Evolutionary conservation across 1,140 invertebrate species (phyloP).

Genomic region (Stegodyphus dumicola): DNA sequence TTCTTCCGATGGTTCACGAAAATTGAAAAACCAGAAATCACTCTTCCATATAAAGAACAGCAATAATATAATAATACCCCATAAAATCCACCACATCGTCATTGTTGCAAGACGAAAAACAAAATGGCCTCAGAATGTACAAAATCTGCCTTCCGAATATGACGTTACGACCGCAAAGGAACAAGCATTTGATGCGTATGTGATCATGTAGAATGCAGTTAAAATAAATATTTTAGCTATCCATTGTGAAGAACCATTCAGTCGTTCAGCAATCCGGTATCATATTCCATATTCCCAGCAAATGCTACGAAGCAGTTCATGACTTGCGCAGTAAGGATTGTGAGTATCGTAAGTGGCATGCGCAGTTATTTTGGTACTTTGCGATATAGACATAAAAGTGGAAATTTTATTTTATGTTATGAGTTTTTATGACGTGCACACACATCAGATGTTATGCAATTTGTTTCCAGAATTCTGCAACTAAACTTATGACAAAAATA

Average conservation of each 20-base stretch:
- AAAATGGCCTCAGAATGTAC: not conserved
- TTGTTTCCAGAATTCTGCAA: not conserved
- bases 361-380: slow-evolving; percentile 8
- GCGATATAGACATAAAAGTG: slow-evolving; percentile 6
- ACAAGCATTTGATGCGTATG: slow-evolving; percentile 16
- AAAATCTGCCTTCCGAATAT: slow-evolving; percentile 26
- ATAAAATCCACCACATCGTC: slow-evolving; percentile 16
- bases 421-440: slow-evolving; percentile 16
- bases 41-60: not conserved
- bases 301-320: too few relatives aligned
- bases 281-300: too few relatives aligned
- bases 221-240: slow-evolving; percentile 38
- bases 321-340: not conserved
- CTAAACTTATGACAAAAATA: too few relatives aligned
- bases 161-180: slow-evolving; percentile 14
- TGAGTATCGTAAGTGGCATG: not conserved
- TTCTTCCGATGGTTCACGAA: slow-evolving; percentile 7
- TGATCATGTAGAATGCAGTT: slow-evolving; percentile 44
- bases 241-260: slow-evolving; percentile 16
- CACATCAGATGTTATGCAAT: not conserved
- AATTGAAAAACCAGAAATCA: slow-evolving; percentile 27
- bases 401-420: slow-evolving; percentile 21
- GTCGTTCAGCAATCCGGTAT: too few relatives aligned
- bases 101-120: slow-evolving; percentile 22
- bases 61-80: not conserved